Evolutionary conservation across 2,113 vertebrate species (phyloP), one percentile per base, ranked within the genome.

Genomic region (Mugil cephalus): DNA sequence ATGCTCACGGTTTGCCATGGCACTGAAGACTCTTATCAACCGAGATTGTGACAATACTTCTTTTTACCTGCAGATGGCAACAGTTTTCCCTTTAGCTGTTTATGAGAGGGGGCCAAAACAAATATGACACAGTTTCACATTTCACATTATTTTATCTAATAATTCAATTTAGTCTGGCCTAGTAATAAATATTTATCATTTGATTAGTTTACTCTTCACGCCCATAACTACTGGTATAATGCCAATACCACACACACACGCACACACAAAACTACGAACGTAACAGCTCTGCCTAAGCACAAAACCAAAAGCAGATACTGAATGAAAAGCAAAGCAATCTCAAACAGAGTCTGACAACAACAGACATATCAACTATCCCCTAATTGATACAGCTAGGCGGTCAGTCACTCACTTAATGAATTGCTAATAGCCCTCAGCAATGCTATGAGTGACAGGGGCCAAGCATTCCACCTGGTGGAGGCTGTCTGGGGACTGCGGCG

Each of bases 291-390:
- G 63, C 50, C 68, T 68, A 18, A 17, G 19, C 61, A 73, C 60
- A 68, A 62, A 79, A 70, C 53, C 70, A 54, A 66, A 81, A 83
- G 53, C 50, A 85, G 71, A 66, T 69, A 34, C 7, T 61, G 78
- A 72, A 72, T 82, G 50, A 89, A 86, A 85, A 77, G 85, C 71
- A 63, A 51, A 56, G 74, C 70, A 75, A 86, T 91, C 82, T 88
- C 76, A 80, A 82, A 69, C 73, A 77, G 62, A 71, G 51, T 50
- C 77, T 72, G 82, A 91, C 88, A 91, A 90, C 87, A 84, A 86
- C 85, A 88, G 81, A 90, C 83, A 91, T 92, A 90, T 88, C 85
- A 91, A 87, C 88, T 87, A 94, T 93, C 88, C 69, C 82, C 91
- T 94, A 93, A 94, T 93, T 94, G 92, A 93, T 87, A 84, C 74